These are phyloP conservation scores for Aratinga solstitialis DNA, from an alignment of 2,797 vertebrate genomes.

Conservation along the genomic window DNA sequence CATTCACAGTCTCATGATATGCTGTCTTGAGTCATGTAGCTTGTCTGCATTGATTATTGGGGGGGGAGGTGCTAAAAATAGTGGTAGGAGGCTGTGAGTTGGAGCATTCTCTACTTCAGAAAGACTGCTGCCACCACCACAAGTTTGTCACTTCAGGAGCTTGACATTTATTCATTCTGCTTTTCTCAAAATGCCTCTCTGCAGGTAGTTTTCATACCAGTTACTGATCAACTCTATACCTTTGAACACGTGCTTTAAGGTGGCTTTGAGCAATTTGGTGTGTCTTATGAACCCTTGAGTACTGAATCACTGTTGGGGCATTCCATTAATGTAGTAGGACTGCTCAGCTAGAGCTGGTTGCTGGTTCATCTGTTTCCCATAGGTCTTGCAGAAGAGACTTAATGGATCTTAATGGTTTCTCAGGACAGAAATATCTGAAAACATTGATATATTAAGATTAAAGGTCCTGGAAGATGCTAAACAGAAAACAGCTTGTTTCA, in stretches of 20 bases:
- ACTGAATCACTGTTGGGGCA: neutral
- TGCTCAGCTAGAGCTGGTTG: neutral
- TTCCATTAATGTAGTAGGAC: fast-evolving
- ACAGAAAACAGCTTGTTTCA: neutral
- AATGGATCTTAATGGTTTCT: neutral
- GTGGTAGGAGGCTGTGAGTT: neutral
- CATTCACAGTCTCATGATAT: neutral
- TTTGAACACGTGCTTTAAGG: neutral
- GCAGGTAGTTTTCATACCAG: neutral
- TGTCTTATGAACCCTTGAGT: neutral
- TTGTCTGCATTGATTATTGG: neutral
- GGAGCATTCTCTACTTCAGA: neutral
- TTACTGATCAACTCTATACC: neutral
- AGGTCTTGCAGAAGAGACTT: neutral
- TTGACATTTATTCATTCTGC: neutral
- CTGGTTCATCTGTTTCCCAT: neutral
- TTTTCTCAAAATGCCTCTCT: neutral
- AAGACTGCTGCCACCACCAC: neutral
- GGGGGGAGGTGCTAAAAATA: neutral
- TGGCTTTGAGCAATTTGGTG: neutral
- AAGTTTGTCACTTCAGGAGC: neutral
- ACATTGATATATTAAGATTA: neutral
- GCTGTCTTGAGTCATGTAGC: neutral
- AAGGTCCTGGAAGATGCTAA: neutral
- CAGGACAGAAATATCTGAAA: neutral